A percentile compares a stretch with the other conserved stretches of the same genome.
Conservation (phyloP, 1,140 invertebrate species). For the Diachasma alloeum region DNA sequence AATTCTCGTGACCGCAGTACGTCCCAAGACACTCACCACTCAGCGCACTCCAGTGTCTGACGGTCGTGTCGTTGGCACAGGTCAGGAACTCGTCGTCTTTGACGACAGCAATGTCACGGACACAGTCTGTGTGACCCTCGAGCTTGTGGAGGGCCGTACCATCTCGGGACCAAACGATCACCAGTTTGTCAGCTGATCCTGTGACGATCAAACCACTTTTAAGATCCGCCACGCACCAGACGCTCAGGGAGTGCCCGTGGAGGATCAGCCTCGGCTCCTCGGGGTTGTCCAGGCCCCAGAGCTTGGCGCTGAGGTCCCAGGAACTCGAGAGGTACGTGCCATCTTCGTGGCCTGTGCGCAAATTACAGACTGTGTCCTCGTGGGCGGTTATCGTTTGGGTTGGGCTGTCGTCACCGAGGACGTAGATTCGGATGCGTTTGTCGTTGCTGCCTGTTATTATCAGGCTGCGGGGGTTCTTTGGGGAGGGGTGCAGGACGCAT, state of each 20-base stretch:
- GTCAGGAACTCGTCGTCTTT: constrained; percentile 80
- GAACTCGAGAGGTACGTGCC: constrained; percentile 80
- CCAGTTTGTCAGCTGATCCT: constrained; percentile 90
- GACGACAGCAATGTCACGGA: constrained; percentile 78
- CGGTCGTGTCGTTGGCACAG: constrained; percentile 88
- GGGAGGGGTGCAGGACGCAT: constrained; percentile 75
- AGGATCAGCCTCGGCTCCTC: constrained; percentile 68
- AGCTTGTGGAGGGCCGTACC: constrained; percentile 65
- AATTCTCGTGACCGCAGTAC: constrained; percentile 84
- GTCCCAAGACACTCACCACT: constrained; percentile 80
- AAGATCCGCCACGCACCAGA: constrained; percentile 84
- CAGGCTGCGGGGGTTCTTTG: constrained; percentile 76
- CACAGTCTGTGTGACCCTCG: constrained; percentile 89
- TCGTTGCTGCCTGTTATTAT: constrained; percentile 92
- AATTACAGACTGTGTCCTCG: constrained; percentile 77
- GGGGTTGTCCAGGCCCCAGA: constrained; percentile 75
- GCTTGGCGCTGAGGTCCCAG: constrained; percentile 87
- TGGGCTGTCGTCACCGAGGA: constrained; percentile 68
- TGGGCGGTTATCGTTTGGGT: constrained; percentile 80
- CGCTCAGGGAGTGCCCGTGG: constrained; percentile 83
- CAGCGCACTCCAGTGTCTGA: constrained; percentile 81
- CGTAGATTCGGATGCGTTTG: constrained; percentile 81
- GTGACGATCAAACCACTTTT: constrained; percentile 75
- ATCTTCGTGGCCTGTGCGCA: constrained; percentile 67
- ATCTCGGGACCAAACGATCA: constrained; percentile 81